Evolutionary conservation across 2,113 vertebrate genomes (phyloP).

Genomic region (Lagopus muta): DNA sequence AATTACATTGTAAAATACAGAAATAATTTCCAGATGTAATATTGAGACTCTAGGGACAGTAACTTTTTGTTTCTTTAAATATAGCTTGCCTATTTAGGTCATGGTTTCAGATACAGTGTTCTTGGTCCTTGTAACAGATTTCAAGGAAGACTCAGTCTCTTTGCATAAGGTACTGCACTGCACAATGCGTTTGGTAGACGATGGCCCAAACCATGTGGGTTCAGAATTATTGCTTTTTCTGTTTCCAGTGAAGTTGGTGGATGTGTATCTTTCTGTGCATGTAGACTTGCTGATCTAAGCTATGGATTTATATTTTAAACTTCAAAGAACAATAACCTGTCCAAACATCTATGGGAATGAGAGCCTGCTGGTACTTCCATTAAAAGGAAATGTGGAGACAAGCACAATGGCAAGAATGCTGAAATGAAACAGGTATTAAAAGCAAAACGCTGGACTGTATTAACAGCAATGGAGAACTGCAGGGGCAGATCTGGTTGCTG

Average conservation of each 20-base stretch:
- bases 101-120: background rate
- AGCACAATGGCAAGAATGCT: background rate
- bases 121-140: background rate
- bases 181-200: background rate
- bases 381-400: background rate
- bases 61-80: slow-evolving; percentile 12
- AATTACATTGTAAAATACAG: slow-evolving; percentile 22
- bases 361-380: background rate
- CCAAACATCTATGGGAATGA: background rate
- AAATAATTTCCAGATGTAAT: slow-evolving; percentile 18
- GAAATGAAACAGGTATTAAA: background rate
- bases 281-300: background rate
- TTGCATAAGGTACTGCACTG: background rate
- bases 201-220: background rate
- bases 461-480: background rate
- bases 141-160: background rate
- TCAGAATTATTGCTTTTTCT: background rate
- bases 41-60: background rate
- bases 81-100: background rate
- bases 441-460: background rate
- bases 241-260: background rate
- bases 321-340: background rate
- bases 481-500: background rate
- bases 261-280: background rate
- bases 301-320: background rate